Base-by-base conservation (phyloP, 2,888 invertebrate genomes). In the Limenitis camilla region DNA sequence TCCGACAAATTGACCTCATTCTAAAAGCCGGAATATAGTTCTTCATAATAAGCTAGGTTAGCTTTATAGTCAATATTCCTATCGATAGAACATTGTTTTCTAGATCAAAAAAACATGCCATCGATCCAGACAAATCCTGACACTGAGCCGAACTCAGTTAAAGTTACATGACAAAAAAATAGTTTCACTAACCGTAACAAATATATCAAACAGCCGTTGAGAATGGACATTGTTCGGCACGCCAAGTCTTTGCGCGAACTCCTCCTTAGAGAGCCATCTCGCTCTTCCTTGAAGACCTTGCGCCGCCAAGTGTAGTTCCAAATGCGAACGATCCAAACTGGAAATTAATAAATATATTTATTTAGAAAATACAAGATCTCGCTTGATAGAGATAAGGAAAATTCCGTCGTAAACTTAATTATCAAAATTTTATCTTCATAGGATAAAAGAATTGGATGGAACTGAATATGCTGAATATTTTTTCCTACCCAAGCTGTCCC, bases 401-500 rank as follows among this genome's bases (percentile, higher is more conserved):
- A 35, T 35, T 35, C 5, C n/a, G 6, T n/a, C 8, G 9, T 8
- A 35, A 35, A 40, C 38, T 6, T 2, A 19, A 19, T 19, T 19
- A 19, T 19, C 19, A 19, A 19, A 19, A 2, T 19, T 19, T 19
- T 3, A 19, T 19, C 19, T 19, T 3, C 1, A 19, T 1, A 19
- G 19, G 3, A 19, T 19, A 19, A 19, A 19, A 19, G 19, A 3
- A 2, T 3, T 19, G 19, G 19, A 19, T 19, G 19, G 19, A 19
- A 19, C 19, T 19, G 19, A 19, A 3, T 19, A 3, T 1, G 19
- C 19, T 11, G 41, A 5, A 29, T 0, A 0, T 7, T 31, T 6
- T 11, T 6, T 63, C 81, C 80, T 81, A 96, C 94, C 94, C 94
- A 9, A 96, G 88, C 65, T 91, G 90, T 45, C 90, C 89, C 39